Base-by-base conservation (phyloP, 2,113 vertebrate species). In the Lagopus muta region DNA sequence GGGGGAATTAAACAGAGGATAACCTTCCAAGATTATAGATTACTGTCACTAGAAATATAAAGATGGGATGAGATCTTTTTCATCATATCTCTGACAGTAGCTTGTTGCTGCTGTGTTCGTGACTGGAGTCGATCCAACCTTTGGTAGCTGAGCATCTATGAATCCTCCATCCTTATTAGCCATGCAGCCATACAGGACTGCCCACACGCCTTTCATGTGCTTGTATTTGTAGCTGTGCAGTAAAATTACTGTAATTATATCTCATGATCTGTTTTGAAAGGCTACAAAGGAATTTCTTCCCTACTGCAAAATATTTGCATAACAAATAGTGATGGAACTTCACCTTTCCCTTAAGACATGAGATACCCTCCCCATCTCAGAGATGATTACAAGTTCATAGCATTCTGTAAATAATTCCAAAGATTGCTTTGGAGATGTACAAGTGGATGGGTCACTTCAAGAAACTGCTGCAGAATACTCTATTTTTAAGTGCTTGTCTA, bases 231-330 rank as follows among this genome's bases (percentile, higher is more conserved):
- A 84, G 61, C 81, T 86, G 17, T 78, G 43, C 30, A 45, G 77
- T 69, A 82, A 75, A 94, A 93, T 92, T 78, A 76, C 45, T 93
- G 48, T 76, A 93, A 95, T 86, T 93, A 89, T 32, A 76, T 79
- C 62, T 87, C 77, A 21, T 55, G 75, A 88, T 92, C 65, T 5
- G 3, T 38, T 92, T 84, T 82, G 43, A 90, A 86, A 81, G 65
- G 66, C 83, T 95, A 92, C 61, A 66, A 82, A 92, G 61, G 22
- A 86, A 57, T 70, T 10, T 54, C 28, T 84, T 84, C 48, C 57
- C 48, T 94, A 18, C 74, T 82, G 86, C 54, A 93, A 90, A 96
- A 89, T 92, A 96, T 85, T 94, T 94, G 62, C 78, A 82, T 76
- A 19, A 76, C 40, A 87, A 69, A 52, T 76, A 60, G 17, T 64